phyloP scores from a whole-genome alignment of 2,888 invertebrate species.

The Graphium colonna region DNA sequence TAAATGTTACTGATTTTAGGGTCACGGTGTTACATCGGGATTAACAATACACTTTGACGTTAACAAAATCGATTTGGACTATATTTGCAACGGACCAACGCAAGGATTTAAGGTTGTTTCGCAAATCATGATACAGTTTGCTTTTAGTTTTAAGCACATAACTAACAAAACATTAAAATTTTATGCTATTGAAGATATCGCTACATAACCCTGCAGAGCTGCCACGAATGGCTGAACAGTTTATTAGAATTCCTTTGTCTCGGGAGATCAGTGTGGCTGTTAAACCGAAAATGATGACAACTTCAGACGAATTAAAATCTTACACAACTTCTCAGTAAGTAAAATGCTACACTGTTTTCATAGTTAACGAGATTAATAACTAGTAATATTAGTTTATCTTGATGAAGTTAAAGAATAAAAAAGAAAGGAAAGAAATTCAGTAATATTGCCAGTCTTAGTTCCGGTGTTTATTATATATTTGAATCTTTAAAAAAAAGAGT shows the following conservation, averaged over 20 bases:
- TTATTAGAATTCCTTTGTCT: constrained; percentile 84
- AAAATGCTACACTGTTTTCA: too few relatives aligned
- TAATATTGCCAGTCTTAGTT: too few relatives aligned
- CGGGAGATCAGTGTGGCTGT: constrained; percentile 86
- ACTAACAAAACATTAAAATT: neutral
- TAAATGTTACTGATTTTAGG: constrained; percentile 42
- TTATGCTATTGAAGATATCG: constrained; percentile 77
- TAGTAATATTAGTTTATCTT: too few relatives aligned
- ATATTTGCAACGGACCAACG: constrained; percentile 85
- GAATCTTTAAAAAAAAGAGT: too few relatives aligned
- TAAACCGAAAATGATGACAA: constrained; percentile 88
- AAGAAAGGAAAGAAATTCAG: too few relatives aligned
- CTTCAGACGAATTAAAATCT: constrained; percentile 82
- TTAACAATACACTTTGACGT: constrained; percentile 82
- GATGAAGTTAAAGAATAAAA: too few relatives aligned
- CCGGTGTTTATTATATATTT: too few relatives aligned
- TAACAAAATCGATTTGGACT: constrained; percentile 82
- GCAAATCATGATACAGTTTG: too few relatives aligned
- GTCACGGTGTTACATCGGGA: constrained; percentile 84
- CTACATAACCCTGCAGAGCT: constrained; percentile 85
- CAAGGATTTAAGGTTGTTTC: constrained; percentile 85
- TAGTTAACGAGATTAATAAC: too few relatives aligned
- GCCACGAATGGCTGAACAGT: constrained; percentile 84
- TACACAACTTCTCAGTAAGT: constrained; percentile 79
- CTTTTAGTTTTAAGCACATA: neutral